Conservation (phyloP, 2,888 invertebrate species). For the Habroteleia sp. region DNA sequence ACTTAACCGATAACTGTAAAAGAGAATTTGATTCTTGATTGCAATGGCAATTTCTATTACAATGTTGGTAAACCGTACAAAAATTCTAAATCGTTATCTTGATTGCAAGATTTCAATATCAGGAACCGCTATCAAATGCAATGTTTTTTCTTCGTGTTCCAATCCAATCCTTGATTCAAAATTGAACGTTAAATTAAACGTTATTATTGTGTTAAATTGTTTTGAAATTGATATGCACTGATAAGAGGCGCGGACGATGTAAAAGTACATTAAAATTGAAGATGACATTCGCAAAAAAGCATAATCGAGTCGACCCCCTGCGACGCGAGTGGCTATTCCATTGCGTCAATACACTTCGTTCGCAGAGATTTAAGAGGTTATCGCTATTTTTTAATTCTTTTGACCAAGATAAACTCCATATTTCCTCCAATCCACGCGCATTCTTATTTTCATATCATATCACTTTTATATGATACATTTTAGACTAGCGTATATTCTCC, state of each 20-base stretch:
- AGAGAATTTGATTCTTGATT: no score
- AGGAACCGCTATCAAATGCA: no score
- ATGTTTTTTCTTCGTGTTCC: no score
- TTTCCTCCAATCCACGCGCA: constrained; percentile 42
- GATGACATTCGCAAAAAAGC: constrained; percentile 18
- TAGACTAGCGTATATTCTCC: background rate
- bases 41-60: no score
- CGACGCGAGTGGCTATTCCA: constrained; percentile 69
- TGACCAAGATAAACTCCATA: constrained; percentile 31
- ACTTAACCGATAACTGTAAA: no score
- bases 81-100: no score
- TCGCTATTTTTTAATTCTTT: constrained; percentile 61
- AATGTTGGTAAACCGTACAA: no score
- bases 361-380: constrained; percentile 68
- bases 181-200: background rate
- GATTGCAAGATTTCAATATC: no score
- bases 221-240: constrained; percentile 24
- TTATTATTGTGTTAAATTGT: constrained; percentile 32
- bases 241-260: constrained; percentile 12
- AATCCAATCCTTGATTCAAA: no score
- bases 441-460: constrained; percentile 48
- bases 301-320: constrained; percentile 72
- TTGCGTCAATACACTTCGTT: constrained; percentile 72
- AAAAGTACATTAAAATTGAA: constrained; percentile 13
- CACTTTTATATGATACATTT: constrained; percentile 13